Percentiles rank a stretch among this genome's conserved stretches.
These are phyloP conservation scores for Microplitis manilae DNA, from an alignment of 2,888 invertebrate genomes.

Conservation along the genomic window DNA sequence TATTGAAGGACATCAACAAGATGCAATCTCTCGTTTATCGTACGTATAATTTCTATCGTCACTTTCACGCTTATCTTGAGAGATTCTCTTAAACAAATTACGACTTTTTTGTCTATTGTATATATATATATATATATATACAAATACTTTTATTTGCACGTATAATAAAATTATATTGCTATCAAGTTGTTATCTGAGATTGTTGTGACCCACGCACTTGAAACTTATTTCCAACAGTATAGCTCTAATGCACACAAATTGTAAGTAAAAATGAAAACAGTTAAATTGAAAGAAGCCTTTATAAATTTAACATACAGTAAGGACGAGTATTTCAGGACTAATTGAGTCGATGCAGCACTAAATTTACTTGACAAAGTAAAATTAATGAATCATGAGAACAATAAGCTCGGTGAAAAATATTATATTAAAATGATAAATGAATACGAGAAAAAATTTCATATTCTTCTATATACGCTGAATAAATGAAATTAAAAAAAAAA, in stretches of 20 bases:
- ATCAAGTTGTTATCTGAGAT: background rate
- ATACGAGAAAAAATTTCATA: background rate
- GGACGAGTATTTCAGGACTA: background rate
- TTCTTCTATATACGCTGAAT: background rate
- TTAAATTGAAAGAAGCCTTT: background rate
- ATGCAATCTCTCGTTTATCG: conserved; percentile 40
- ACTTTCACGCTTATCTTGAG: background rate
- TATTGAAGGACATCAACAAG: conserved; percentile 37
- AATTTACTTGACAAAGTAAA: background rate
- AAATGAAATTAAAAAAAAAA: conserved; percentile 1
- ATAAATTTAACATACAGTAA: background rate
- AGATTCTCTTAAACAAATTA: background rate
- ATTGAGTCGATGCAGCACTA: background rate
- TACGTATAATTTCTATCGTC: background rate
- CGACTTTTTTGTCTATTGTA: conserved; percentile 3
- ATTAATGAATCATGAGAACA: background rate
- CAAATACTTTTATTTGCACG: background rate
- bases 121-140: background rate
- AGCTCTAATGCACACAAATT: background rate
- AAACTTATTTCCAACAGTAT: background rate
- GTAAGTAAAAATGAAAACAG: background rate
- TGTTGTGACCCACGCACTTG: background rate
- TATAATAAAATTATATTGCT: background rate
- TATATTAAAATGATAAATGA: background rate
- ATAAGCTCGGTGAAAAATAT: background rate